Conservation (phyloP, 2,888 invertebrate species). For the Empis livida region DNA sequence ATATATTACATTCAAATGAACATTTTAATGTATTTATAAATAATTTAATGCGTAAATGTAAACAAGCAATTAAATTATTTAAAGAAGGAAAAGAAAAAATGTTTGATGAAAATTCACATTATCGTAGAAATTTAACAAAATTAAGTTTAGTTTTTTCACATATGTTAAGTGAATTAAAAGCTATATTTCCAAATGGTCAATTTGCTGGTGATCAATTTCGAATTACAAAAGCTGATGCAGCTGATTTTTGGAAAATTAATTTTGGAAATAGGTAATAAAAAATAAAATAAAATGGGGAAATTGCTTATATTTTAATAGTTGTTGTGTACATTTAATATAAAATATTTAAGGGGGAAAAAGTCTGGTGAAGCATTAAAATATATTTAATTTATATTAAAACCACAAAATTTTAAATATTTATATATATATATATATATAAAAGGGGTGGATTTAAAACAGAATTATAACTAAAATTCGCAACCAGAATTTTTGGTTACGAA, state of each 20-base stretch:
- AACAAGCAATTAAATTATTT: slow-evolving; percentile 95
- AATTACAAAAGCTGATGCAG: slow-evolving; percentile 98
- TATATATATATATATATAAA: too few species aligned
- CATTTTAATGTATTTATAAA: slow-evolving; percentile 97
- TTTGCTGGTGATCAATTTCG: slow-evolving; percentile 96
- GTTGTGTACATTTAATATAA: neutral
- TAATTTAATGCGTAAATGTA: slow-evolving; percentile 96
- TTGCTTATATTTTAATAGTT: too few species aligned
- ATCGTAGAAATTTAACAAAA: slow-evolving; percentile 91
- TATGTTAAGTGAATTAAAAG: slow-evolving; percentile 98
- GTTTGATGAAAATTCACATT: slow-evolving; percentile 94
- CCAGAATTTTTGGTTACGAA: too few species aligned
- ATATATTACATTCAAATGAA: slow-evolving; percentile 83
- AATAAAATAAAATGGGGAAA: neutral
- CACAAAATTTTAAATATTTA: too few species aligned
- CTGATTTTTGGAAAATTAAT: slow-evolving; percentile 93
- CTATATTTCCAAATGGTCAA: slow-evolving; percentile 90
- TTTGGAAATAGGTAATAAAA: slow-evolving; percentile 97
- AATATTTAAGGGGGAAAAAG: neutral
- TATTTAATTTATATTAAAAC: too few species aligned
- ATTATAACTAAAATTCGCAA: too few species aligned
- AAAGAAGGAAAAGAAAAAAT: slow-evolving; percentile 98
- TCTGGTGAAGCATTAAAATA: too few species aligned
- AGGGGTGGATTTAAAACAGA: too few species aligned
- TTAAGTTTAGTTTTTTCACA: slow-evolving; percentile 97